These are phyloP conservation scores for Pardalotus punctatus DNA, from an alignment of 2,113 vertebrate species.

Conservation along the genomic window DNA sequence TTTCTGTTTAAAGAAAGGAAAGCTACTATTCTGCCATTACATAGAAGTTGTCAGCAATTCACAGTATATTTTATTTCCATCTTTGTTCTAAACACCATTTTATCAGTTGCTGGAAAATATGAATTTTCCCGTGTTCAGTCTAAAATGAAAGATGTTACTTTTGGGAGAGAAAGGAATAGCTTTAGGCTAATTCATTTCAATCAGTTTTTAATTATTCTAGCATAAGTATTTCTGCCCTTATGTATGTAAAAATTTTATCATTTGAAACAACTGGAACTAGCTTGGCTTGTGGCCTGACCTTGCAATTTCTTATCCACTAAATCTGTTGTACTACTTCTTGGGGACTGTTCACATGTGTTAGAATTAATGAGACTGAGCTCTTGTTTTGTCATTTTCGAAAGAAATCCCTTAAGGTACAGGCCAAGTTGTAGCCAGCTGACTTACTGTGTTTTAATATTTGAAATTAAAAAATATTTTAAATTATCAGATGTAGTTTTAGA, in stretches of 20 bases:
- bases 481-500: neutral
- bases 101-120: slow-evolving; percentile 25
- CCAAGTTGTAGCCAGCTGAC: neutral
- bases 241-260: slow-evolving; percentile 11
- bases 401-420: neutral
- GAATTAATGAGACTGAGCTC: neutral
- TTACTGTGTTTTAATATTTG: slow-evolving; percentile 2
- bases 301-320: neutral
- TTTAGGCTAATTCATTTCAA: slow-evolving; percentile 17
- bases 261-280: slow-evolving; percentile 54
- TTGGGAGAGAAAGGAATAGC: neutral
- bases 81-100: slow-evolving; percentile 6
- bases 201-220: slow-evolving; percentile 48
- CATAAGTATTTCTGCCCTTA: slow-evolving; percentile 19
- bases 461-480: slow-evolving; percentile 24
- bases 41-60: neutral
- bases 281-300: slow-evolving; percentile 26
- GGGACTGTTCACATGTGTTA: neutral
- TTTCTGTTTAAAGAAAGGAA: neutral
- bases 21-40: neutral
- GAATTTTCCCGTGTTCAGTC: slow-evolving; percentile 35
- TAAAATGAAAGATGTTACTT: slow-evolving; percentile 42
- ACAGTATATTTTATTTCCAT: neutral
- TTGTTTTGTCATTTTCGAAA: neutral
- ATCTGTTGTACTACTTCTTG: neutral